phyloP scores from a whole-genome alignment of 1,140 invertebrate species.

The Dendroctonus ponderosae region DNA sequence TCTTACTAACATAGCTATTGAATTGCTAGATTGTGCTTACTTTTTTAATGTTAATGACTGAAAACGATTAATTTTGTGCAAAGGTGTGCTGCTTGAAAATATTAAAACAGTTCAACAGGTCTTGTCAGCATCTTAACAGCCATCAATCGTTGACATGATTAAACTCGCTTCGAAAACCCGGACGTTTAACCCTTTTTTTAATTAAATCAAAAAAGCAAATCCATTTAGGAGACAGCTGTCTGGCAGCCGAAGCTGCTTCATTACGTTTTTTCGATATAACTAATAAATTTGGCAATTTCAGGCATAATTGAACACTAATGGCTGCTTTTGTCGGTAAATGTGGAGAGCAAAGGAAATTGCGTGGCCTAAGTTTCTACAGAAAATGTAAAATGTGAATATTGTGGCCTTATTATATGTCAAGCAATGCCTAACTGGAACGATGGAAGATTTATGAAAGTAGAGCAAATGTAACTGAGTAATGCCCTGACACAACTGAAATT shows the following conservation, averaged over 20 bases:
- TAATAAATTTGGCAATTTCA: conserved; percentile 32
- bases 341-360: conserved; percentile 28
- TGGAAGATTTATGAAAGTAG: neutral
- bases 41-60: too few species aligned
- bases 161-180: conserved; percentile 10
- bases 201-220: conserved; percentile 20
- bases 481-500: neutral
- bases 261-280: conserved; percentile 18
- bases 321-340: conserved; percentile 28
- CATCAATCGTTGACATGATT: conserved; percentile 17
- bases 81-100: too few species aligned
- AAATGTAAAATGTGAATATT: conserved; percentile 11
- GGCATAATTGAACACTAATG: conserved; percentile 30
- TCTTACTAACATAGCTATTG: too few species aligned
- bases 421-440: neutral
- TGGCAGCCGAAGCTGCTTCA: conserved; percentile 4
- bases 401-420: conserved; percentile 5
- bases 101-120: conserved; percentile 9
- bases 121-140: neutral
- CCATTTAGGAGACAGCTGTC: conserved; percentile 11
- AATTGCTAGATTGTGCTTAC: too few species aligned
- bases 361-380: conserved; percentile 12
- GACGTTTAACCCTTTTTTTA: conserved; percentile 4
- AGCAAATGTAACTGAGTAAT: neutral
- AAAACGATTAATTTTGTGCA: too few species aligned